Conservation (phyloP, 2,888 invertebrate genomes). For the Lasioglossum zephyrum region DNA sequence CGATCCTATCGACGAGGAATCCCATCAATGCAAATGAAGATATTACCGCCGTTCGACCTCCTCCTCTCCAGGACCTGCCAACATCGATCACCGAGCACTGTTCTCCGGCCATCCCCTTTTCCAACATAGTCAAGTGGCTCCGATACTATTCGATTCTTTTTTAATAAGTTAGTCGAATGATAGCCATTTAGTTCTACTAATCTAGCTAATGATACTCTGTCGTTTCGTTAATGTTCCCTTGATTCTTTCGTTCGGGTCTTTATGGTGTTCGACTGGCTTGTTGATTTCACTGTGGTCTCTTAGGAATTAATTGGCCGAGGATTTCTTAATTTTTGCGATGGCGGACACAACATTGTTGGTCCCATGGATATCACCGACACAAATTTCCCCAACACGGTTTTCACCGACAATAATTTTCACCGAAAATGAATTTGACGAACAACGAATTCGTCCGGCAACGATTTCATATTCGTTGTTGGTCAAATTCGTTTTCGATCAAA, state of each 20-base stretch:
- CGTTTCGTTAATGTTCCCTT: not conserved
- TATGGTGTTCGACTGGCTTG: not conserved
- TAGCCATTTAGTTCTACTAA: not conserved
- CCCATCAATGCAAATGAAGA: conserved; percentile 75
- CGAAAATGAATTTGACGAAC: too few relatives aligned
- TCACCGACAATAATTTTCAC: too few relatives aligned
- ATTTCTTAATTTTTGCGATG: not conserved
- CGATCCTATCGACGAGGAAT: conserved; percentile 61
- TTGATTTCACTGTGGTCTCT: not conserved
- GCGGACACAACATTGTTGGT: not conserved
- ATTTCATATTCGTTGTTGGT: too few relatives aligned
- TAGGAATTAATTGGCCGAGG: not conserved
- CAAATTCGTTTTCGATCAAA: too few relatives aligned
- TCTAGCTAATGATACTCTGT: not conserved
- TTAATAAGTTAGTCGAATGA: not conserved
- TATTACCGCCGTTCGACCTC: conserved; percentile 57
- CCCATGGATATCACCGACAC: too few relatives aligned
- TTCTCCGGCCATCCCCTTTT: conserved; percentile 16
- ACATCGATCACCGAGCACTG: conserved; percentile 51
- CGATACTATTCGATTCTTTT: not conserved
- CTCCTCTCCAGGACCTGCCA: conserved; percentile 36
- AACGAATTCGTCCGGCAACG: too few relatives aligned
- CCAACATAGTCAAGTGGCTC: not conserved
- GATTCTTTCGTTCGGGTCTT: not conserved
- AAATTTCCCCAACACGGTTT: too few relatives aligned